Conservation (phyloP, 1,140 invertebrate species). For the Drosophila sturtevanti region DNA sequence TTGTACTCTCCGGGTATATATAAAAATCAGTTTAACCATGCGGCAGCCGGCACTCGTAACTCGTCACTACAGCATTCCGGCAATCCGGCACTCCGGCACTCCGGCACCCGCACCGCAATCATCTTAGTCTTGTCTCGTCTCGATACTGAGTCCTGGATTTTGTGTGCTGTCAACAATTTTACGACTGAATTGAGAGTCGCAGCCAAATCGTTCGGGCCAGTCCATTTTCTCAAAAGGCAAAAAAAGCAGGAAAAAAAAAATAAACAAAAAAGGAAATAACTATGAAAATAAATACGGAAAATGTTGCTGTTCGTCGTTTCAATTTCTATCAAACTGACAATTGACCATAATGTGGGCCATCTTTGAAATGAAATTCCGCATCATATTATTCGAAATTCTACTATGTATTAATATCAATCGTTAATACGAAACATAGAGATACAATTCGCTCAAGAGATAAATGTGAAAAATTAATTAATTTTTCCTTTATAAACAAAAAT, state of each 20-base stretch:
- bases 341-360: conserved; percentile 4
- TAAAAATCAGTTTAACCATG: conserved; percentile 74
- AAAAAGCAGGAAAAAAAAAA: neutral
- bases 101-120: neutral
- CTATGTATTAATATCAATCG: conserved; percentile 2
- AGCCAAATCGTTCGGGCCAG: conserved; percentile 1
- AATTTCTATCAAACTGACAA: conserved; percentile 7
- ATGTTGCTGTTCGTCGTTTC: neutral
- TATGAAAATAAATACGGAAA: conserved; percentile 5
- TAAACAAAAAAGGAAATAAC: neutral
- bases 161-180: conserved; percentile 64
- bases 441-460: too few relatives aligned
- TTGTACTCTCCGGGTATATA: conserved; percentile 46
- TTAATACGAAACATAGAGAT: neutral
- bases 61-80: neutral
- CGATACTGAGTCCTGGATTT: conserved; percentile 13
- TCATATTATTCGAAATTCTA: neutral
- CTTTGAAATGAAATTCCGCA: neutral
- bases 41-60: conserved; percentile 21
- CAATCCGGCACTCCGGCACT: neutral
- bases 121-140: conserved; percentile 1
- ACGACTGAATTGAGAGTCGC: conserved; percentile 59
- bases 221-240: neutral
- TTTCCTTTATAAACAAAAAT: too few relatives aligned
- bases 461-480: too few relatives aligned